Evolutionary conservation across 2,888 invertebrate genomes (phyloP).

Genomic region (Pseudanteris insignis): DNA sequence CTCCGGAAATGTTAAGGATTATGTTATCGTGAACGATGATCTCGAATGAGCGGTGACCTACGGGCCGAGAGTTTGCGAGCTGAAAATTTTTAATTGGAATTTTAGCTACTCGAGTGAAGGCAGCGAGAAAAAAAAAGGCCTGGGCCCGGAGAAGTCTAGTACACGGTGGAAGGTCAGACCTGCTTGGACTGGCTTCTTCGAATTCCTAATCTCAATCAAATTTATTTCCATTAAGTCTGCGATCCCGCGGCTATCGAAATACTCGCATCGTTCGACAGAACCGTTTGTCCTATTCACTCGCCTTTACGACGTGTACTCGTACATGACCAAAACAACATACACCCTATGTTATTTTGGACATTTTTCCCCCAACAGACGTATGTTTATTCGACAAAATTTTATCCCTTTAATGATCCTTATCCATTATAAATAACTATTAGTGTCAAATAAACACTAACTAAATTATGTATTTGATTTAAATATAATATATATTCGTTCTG

Average conservation of each 20-base stretch:
- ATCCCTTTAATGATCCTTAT: slow-evolving; percentile 21
- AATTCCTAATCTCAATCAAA: slow-evolving; percentile 66
- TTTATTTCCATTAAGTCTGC: slow-evolving; percentile 59
- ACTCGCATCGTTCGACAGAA: slow-evolving; percentile 43
- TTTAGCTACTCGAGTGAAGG: slow-evolving; percentile 42
- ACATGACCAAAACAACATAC: slow-evolving; percentile 28
- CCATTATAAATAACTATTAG: too few species aligned
- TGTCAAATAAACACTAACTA: too few species aligned
- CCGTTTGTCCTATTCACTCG: slow-evolving; percentile 43
- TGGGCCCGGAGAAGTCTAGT: slow-evolving; percentile 11
- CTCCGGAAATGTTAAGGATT: slow-evolving; percentile 25
- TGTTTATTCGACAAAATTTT: too few species aligned
- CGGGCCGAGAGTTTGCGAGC: slow-evolving; percentile 23
- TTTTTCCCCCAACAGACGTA: too few species aligned
- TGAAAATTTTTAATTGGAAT: slow-evolving; percentile 56
- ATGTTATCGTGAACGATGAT: slow-evolving; percentile 43
- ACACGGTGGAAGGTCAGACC: slow-evolving; percentile 51
- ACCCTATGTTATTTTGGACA: slow-evolving; percentile 1
- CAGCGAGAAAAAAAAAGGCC: slow-evolving; percentile 29
- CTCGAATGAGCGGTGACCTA: slow-evolving; percentile 36
- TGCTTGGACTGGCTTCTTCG: slow-evolving; percentile 55
- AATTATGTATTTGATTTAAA: too few species aligned
- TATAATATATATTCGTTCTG: too few species aligned
- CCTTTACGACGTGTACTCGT: slow-evolving; percentile 37
- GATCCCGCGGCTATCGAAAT: slow-evolving; percentile 50